Percentiles rank a stretch among this genome's conserved stretches.
Evolutionary conservation across 2,113 vertebrate species (phyloP).

Genomic region (Zosterops borbonicus): DNA sequence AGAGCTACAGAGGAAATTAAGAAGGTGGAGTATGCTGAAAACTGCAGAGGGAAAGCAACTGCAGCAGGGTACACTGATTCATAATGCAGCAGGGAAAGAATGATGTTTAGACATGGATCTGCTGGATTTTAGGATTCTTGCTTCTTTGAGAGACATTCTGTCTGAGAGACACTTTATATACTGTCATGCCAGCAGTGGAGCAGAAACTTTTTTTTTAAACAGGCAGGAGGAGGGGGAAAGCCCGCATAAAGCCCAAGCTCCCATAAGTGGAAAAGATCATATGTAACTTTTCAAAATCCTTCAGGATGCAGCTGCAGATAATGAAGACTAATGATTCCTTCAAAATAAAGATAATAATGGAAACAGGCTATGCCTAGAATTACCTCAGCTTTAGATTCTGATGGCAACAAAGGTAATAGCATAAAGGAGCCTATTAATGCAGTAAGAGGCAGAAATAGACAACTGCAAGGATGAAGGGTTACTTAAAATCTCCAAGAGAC

Average conservation of each 20-base stretch:
- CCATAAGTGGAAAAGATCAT: background rate
- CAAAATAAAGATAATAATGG: constrained; percentile 1
- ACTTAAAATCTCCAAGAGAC: background rate
- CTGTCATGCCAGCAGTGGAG: background rate
- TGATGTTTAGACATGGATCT: background rate
- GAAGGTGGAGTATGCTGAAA: background rate
- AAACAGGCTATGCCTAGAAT: constrained; percentile 3
- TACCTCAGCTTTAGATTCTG: constrained; percentile 1
- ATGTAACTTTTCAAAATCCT: constrained; percentile 3
- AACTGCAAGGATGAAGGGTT: background rate
- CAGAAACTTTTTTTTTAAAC: background rate
- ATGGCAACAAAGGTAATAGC: background rate
- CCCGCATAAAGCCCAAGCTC: background rate
- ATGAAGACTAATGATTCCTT: constrained; percentile 40
- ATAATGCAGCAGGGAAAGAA: background rate
- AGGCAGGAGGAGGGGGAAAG: background rate
- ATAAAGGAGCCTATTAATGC: background rate
- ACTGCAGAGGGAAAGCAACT: background rate
- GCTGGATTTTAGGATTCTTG: background rate
- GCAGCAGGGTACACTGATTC: background rate
- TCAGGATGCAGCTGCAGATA: constrained; percentile 35
- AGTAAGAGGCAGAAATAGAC: background rate
- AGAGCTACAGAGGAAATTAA: constrained; percentile 49
- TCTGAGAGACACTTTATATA: background rate
- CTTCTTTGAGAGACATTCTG: background rate